phyloP scores from a whole-genome alignment of 2,888 invertebrate genomes.

The Stenichneumon culpator region DNA sequence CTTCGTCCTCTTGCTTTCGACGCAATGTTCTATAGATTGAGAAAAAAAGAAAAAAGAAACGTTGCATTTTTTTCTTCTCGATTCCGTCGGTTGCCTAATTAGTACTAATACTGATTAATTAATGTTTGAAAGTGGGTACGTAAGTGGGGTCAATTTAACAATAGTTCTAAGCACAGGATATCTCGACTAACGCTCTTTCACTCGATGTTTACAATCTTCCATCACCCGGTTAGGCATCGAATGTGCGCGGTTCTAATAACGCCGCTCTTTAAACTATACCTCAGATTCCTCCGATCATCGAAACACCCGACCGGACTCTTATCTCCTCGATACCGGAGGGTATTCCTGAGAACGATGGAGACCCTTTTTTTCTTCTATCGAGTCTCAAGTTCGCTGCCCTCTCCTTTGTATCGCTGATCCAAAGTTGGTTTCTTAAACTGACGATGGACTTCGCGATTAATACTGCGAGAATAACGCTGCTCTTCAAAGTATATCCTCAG shows the following conservation, averaged over 20 bases:
- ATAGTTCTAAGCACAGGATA: slow-evolving; percentile 46
- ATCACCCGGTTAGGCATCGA: neutral
- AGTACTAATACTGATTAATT: slow-evolving; percentile 50
- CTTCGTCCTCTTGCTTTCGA: slow-evolving; percentile 11
- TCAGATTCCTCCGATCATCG: neutral
- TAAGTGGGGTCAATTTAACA: slow-evolving; percentile 53
- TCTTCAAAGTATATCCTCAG: neutral
- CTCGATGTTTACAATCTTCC: slow-evolving; percentile 17
- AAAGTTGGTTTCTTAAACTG: slow-evolving; percentile 39
- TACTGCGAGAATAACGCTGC: neutral
- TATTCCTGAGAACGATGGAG: neutral
- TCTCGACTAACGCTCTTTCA: slow-evolving; percentile 10
- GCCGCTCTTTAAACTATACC: slow-evolving; percentile 10
- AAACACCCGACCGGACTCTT: neutral
- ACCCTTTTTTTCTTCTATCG: neutral
- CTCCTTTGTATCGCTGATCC: neutral
- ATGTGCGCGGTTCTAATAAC: neutral
- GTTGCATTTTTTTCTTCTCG: slow-evolving; percentile 53
- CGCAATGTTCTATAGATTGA: slow-evolving; percentile 12
- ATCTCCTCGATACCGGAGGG: neutral
- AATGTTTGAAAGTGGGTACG: slow-evolving; percentile 56
- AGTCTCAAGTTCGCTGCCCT: neutral
- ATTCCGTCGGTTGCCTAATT: slow-evolving; percentile 67
- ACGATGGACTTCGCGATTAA: slow-evolving; percentile 23
- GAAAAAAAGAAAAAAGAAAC: slow-evolving; percentile 6